A percentile compares a stretch with the other conserved stretches of the same genome.
These are phyloP conservation scores for Dione vanillae DNA, from an alignment of 2,888 invertebrate species.

Conservation along the genomic window DNA sequence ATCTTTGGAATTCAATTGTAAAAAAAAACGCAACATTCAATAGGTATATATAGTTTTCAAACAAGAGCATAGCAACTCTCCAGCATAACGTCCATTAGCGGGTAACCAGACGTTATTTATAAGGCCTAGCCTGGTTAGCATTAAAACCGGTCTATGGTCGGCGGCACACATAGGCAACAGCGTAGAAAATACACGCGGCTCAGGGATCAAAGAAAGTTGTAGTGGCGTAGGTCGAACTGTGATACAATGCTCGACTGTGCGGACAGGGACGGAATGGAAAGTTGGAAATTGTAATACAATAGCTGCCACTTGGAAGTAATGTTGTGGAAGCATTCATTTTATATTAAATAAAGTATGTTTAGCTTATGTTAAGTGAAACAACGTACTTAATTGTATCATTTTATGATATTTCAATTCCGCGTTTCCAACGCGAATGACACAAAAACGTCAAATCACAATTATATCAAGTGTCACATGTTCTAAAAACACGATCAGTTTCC, in stretches of 20 bases:
- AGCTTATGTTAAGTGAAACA: not conserved
- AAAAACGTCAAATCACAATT: conserved; percentile 8
- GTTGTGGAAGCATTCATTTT: conserved; percentile 12
- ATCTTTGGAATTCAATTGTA: too few relatives aligned
- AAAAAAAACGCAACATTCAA: too few relatives aligned
- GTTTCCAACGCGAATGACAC: not conserved
- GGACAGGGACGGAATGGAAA: conserved; percentile 48
- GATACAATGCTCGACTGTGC: conserved; percentile 48
- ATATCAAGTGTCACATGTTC: conserved; percentile 28
- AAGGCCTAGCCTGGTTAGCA: conserved; percentile 32
- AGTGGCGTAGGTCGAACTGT: conserved; percentile 74
- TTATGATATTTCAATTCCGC: not conserved
- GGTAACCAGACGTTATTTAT: conserved; percentile 42
- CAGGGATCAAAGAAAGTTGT: conserved; percentile 71
- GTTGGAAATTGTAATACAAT: conserved; percentile 29
- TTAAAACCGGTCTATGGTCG: conserved; percentile 50
- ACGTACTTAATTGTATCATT: not conserved
- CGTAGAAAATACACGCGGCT: conserved; percentile 46
- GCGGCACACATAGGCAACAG: conserved; percentile 48
- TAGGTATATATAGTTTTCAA: not conserved
- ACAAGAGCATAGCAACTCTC: not conserved
- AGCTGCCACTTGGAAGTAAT: conserved; percentile 4
- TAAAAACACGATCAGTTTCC: conserved; percentile 32
- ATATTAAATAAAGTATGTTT: not conserved
- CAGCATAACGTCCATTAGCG: conserved; percentile 35